These are phyloP conservation scores for Tenthredo notha DNA, from an alignment of 2,888 invertebrate species.

Conservation along the genomic window DNA sequence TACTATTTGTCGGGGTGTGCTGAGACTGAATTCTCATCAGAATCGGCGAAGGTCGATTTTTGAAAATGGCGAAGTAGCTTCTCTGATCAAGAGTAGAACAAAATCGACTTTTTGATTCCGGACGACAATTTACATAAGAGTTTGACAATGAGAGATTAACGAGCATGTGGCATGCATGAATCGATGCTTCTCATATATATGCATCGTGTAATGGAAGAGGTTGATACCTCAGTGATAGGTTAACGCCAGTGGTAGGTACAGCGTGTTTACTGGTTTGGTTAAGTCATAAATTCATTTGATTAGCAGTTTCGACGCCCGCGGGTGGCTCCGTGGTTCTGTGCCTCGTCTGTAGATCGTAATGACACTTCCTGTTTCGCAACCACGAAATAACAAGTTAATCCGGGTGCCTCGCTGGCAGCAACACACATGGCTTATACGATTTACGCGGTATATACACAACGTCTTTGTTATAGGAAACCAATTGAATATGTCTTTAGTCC, in stretches of 20 bases:
- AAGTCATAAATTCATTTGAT: constrained; percentile 67
- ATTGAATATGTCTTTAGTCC: constrained; percentile 15
- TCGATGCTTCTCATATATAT: not conserved
- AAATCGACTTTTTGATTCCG: not conserved
- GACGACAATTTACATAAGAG: not conserved
- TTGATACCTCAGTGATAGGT: not conserved
- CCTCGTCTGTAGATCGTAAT: constrained; percentile 63
- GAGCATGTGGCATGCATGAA: not conserved
- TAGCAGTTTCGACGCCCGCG: constrained; percentile 61
- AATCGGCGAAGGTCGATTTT: not conserved
- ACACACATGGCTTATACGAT: constrained; percentile 34
- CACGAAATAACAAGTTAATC: constrained; percentile 62
- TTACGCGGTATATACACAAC: not conserved
- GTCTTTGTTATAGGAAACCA: not conserved
- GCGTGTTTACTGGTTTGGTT: constrained; percentile 47
- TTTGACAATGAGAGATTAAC: not conserved
- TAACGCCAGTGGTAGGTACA: constrained; percentile 15
- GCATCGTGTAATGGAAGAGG: not conserved
- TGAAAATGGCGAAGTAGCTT: not conserved
- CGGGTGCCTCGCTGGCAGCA: constrained; percentile 58
- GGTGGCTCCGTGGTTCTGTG: constrained; percentile 59
- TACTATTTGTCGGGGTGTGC: not conserved
- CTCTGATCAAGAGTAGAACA: not conserved
- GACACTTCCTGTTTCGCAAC: constrained; percentile 65
- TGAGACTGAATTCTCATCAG: not conserved